Evolutionary conservation across 1,140 invertebrate genomes (phyloP).

Genomic region (Monomorium pharaonis): DNA sequence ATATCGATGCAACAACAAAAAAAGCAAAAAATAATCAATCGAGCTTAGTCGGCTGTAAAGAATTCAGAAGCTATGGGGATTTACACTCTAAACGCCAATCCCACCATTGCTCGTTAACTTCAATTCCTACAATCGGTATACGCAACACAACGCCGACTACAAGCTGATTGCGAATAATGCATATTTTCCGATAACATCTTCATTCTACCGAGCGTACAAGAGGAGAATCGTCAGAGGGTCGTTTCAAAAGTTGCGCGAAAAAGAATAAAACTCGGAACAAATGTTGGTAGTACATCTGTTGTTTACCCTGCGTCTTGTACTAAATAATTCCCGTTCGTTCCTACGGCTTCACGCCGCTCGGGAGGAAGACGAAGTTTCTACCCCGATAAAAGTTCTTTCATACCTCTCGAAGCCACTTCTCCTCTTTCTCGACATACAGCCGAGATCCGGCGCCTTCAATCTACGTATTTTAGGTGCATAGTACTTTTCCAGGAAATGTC

Average conservation of each 20-base stretch:
- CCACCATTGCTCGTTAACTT: constrained; percentile 10
- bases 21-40: neutral
- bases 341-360: constrained; percentile 38
- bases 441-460: constrained; percentile 47
- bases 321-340: constrained; percentile 57
- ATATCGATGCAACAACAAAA: neutral
- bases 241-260: constrained; percentile 15
- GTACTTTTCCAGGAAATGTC: constrained; percentile 36
- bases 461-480: constrained; percentile 49
- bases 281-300: constrained; percentile 54
- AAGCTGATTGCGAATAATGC: constrained; percentile 24
- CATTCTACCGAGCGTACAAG: neutral
- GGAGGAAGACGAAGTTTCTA: constrained; percentile 49
- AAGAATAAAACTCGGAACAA: constrained; percentile 44
- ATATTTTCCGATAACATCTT: constrained; percentile 36
- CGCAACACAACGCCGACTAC: neutral
- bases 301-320: constrained; percentile 50
- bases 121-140: neutral
- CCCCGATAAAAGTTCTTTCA: constrained; percentile 47
- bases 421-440: constrained; percentile 57
- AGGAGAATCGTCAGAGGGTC: constrained; percentile 15
- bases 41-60: neutral
- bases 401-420: constrained; percentile 66
- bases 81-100: constrained; percentile 17
- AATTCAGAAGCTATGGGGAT: neutral